Evolutionary conservation across 2,888 invertebrate genomes (phyloP).

Genomic region (Drosophila buzzatii): DNA sequence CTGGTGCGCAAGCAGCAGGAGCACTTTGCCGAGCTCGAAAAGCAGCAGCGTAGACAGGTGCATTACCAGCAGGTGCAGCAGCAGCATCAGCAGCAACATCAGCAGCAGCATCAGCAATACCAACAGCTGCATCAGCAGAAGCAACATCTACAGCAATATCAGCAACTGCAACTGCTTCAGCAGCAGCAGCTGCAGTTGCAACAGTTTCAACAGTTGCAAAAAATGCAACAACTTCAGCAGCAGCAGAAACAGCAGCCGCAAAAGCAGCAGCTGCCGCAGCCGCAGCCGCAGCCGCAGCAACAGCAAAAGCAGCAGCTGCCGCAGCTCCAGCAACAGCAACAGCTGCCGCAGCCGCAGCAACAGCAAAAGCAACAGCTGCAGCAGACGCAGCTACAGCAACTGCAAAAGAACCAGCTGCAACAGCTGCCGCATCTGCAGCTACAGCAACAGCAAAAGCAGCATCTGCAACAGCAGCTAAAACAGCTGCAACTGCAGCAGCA

Average conservation of each 20-base stretch:
- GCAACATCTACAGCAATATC: no score
- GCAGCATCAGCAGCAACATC: conserved; percentile 43
- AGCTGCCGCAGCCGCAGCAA: conserved; percentile 1
- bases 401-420: not conserved
- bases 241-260: conserved; percentile 11
- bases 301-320: not conserved
- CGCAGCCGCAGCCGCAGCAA: no score
- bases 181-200: conserved; percentile 6
- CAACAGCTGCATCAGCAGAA: conserved; percentile 6
- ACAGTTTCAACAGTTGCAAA: not conserved
- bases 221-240: not conserved
- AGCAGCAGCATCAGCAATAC: conserved; percentile 25
- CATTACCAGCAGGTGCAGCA: conserved; percentile 52
- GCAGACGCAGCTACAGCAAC: not conserved
- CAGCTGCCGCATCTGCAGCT: conserved; percentile 29
- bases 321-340: not conserved
- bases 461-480: conserved; percentile 14
- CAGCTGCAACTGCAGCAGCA: conserved; percentile 12
- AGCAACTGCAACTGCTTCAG: conserved; percentile 3
- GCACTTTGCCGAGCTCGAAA: conserved; percentile 73
- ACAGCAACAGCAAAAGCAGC: conserved; percentile 23
- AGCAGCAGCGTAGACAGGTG: conserved; percentile 60
- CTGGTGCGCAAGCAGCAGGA: conserved; percentile 85
- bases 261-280: not conserved
- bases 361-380: conserved; percentile 12